Evolutionary conservation across 2,888 invertebrate genomes (phyloP), one percentile per base, ranked within the genome.

Genomic region (Drosophila peninsularis): DNA sequence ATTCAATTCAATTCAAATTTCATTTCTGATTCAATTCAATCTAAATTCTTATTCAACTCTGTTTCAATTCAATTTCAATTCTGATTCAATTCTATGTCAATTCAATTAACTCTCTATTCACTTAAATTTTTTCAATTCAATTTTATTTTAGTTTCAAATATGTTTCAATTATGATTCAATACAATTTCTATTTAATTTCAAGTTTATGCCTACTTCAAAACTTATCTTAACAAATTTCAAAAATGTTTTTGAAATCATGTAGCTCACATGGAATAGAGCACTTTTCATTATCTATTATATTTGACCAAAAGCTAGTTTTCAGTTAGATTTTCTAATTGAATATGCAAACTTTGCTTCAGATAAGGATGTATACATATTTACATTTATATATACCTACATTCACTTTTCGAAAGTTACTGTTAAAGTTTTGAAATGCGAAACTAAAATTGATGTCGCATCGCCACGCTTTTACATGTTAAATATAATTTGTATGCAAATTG

Each of bases 401-500:
- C 27, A 7, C 27, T 19, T 24, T 2, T 14, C 13, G 14, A 2
- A 21, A 50, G 34, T 21, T 34, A 34, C 0, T 14, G 21, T 50
- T 21, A 14, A 47, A 19, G 34, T 50, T 50, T 14, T 17, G 17
- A 30, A 17, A 30, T 11, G 32, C 5, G 11, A 49, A 32, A 42
- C 21, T 42, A 32, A 45, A 45, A 45, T n/a, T 36, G 32, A 10
- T 50, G 50, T 21, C 21, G n/a, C 11, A 27, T 11, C 37, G 36
- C 24, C 37, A 37, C 37, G 24, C 17, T 52, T 21, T 21, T 21
- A 1, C 21, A 21, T n/a, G 36, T 36, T 36, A 14, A 52, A 37
- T 21, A 37, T 19, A 52, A 52, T 52, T 37, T 36, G 37, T 52
- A 52, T 52, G 52, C 52, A 36, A 52, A 52, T 52, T 52, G 52